A percentile compares a stretch with the other conserved stretches of the same genome.
phyloP scores from a whole-genome alignment of 1,140 invertebrate genomes.

The Zaprionus taronus region DNA sequence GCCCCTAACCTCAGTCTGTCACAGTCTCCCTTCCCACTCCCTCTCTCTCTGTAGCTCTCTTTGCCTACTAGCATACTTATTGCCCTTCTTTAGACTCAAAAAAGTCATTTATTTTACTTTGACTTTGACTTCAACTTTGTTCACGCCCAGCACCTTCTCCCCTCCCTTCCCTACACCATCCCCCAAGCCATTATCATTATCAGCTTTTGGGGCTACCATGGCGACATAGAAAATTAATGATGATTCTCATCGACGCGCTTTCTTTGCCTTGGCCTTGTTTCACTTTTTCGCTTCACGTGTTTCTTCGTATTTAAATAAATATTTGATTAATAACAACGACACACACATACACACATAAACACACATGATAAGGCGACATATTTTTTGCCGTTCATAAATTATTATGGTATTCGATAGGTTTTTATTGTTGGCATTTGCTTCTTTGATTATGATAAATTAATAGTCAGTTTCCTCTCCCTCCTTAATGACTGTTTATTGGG shows the following conservation, averaged over 20 bases:
- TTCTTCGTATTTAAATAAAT: conserved; percentile 73
- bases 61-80: conserved; percentile 46
- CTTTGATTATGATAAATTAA: conserved; percentile 75
- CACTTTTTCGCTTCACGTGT: conserved; percentile 5
- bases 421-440: conserved; percentile 69
- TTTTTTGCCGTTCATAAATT: conserved; percentile 62
- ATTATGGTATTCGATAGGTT: conserved; percentile 60
- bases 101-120: conserved; percentile 65
- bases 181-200: conserved; percentile 55
- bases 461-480: not conserved
- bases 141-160: conserved; percentile 54
- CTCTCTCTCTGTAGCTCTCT: conserved; percentile 17
- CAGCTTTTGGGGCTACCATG: conserved; percentile 54
- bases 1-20: not conserved
- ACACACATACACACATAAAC: conserved; percentile 1
- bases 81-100: conserved; percentile 40
- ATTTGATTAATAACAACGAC: conserved; percentile 70
- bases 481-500: conserved; percentile 9
- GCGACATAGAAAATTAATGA: conserved; percentile 79
- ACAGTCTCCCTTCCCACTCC: too few species aligned
- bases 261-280: conserved; percentile 50
- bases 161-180: not conserved
- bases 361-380: conserved; percentile 55
- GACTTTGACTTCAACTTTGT: conserved; percentile 47
- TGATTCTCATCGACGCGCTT: conserved; percentile 55